These are phyloP conservation scores for Meliscaeva auricollis DNA, from an alignment of 2,888 invertebrate species.

Conservation along the genomic window DNA sequence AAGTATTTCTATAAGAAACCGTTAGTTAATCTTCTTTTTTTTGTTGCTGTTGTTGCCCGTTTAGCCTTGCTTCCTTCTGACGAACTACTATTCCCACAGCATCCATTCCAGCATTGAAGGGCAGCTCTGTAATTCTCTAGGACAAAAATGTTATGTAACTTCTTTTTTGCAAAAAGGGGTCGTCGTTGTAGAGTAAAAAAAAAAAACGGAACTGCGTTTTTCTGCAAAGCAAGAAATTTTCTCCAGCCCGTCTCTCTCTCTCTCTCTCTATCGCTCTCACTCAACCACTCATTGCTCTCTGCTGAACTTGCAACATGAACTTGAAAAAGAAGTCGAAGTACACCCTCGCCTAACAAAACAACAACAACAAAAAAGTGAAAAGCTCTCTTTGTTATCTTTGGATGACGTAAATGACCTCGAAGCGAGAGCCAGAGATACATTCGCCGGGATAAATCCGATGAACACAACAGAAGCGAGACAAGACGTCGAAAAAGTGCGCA, in stretches of 20 bases:
- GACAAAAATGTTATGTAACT: conserved; percentile 65
- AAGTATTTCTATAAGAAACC: conserved; percentile 62
- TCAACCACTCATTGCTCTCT: conserved; percentile 11
- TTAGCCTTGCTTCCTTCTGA: conserved; percentile 57
- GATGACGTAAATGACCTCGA: conserved; percentile 66
- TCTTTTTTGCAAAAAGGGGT: conserved; percentile 47
- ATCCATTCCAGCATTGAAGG: conserved; percentile 56
- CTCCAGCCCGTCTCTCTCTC: conserved; percentile 4
- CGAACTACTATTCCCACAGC: conserved; percentile 36
- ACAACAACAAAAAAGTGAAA: background rate
- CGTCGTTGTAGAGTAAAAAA: conserved; percentile 58
- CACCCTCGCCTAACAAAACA: background rate
- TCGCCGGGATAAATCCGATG: conserved; percentile 17
- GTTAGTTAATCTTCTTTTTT: conserved; percentile 1
- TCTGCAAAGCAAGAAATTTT: conserved; percentile 48
- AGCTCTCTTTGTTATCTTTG: conserved; percentile 48
- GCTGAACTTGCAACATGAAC: conserved; percentile 75
- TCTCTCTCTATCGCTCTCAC: conserved; percentile 18
- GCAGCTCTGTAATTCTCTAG: conserved; percentile 39
- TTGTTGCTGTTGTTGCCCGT: background rate
- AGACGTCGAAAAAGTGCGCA: conserved; percentile 19
- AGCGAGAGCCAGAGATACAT: conserved; percentile 17
- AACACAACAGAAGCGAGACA: conserved; percentile 3
- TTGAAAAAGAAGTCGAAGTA: conserved; percentile 55
- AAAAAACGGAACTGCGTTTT: conserved; percentile 17